A percentile compares a stretch with the other conserved stretches of the same genome.
Evolutionary conservation across 2,797 vertebrate genomes (phyloP).

Genomic region (Ptychobarbus kaznakovi): DNA sequence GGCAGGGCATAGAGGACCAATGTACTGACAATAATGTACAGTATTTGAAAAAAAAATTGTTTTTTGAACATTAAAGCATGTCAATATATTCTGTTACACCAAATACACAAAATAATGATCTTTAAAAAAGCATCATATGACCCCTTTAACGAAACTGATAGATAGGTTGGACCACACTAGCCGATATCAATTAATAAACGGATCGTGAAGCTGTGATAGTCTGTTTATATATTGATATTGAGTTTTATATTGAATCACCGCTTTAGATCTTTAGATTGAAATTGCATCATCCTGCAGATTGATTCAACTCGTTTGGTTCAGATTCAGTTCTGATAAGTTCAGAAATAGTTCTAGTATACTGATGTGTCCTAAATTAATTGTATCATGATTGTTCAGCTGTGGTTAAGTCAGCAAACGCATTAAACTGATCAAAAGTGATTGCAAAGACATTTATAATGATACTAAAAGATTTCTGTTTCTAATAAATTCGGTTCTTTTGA

Average conservation of each 20-base stretch:
- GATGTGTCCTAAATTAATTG: background rate
- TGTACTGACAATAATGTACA: no score
- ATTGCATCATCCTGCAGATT: background rate
- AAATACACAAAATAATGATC: no score
- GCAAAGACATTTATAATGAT: background rate
- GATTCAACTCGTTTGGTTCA: background rate
- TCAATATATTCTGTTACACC: no score
- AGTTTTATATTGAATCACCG: background rate
- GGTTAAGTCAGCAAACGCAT: background rate
- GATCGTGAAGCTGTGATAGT: background rate
- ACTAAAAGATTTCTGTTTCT: background rate
- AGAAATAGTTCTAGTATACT: background rate
- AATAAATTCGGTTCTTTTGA: background rate
- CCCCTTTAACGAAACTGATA: no score
- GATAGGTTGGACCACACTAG: no score
- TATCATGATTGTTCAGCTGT: background rate
- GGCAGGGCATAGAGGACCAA: no score
- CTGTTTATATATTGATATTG: background rate
- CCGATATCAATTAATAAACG: no score
- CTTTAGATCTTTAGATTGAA: background rate
- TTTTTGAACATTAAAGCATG: no score
- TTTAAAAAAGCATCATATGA: no score
- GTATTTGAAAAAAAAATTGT: no score
- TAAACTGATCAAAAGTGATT: background rate
- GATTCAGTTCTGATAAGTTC: background rate